Conservation (phyloP, 2,113 vertebrate species). For the Hemibagrus wyckioides region DNA sequence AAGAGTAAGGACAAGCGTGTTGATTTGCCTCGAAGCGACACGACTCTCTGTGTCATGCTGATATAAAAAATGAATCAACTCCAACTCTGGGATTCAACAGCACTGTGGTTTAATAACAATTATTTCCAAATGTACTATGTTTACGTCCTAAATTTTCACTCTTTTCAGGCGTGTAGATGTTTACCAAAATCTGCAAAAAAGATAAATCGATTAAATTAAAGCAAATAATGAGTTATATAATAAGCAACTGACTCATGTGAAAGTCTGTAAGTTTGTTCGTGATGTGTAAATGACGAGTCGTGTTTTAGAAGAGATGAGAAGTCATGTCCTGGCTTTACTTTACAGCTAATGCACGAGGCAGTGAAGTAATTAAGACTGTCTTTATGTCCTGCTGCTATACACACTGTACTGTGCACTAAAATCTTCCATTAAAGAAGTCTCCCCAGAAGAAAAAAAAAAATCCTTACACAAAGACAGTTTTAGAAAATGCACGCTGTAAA, state of each 20-base stretch:
- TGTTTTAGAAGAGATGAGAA: not conserved
- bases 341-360: not conserved
- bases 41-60: not conserved
- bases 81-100: no score
- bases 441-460: not conserved
- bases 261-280: not conserved
- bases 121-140: not conserved
- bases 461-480: not conserved
- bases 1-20: no score
- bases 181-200: not conserved
- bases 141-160: not conserved
- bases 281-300: not conserved
- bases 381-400: not conserved
- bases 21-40: not conserved
- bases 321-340: not conserved
- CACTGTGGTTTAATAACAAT: no score
- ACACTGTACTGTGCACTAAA: not conserved
- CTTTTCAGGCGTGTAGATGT: not conserved
- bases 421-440: not conserved
- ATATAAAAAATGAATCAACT: no score
- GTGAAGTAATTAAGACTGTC: not conserved
- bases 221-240: not conserved
- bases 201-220: not conserved
- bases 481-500: slow-evolving; percentile 1
- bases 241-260: not conserved